phyloP scores from a whole-genome alignment of 2,113 vertebrate species.

The Boleophthalmus pectinirostris region DNA sequence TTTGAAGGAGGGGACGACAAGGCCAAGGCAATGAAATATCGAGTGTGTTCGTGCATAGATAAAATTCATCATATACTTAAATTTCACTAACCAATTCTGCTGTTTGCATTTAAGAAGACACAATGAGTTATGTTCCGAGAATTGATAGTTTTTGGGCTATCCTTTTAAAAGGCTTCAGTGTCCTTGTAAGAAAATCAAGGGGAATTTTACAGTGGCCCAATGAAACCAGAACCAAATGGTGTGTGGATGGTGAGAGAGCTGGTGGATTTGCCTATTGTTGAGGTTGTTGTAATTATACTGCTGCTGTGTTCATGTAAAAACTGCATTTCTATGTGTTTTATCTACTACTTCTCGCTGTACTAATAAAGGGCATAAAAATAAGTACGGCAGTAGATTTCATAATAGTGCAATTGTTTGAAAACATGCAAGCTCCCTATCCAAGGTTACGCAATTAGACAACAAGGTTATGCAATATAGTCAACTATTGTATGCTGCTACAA shows the following conservation, averaged over 20 bases:
- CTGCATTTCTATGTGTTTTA: neutral
- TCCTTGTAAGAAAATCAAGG: neutral
- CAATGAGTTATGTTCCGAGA: neutral
- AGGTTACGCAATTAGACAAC: neutral
- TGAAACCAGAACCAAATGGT: neutral
- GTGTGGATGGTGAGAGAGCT: neutral
- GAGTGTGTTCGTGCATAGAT: neutral
- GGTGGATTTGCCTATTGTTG: neutral
- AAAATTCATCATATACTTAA: neutral
- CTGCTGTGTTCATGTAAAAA: neutral
- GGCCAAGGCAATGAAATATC: slow-evolving; percentile 22
- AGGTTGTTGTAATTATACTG: neutral
- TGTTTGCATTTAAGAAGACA: neutral
- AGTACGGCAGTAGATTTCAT: neutral
- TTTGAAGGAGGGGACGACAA: slow-evolving; percentile 33
- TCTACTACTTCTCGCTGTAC: too few species aligned
- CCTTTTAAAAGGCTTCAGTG: neutral
- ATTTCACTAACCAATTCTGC: neutral
- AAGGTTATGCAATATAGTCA: neutral
- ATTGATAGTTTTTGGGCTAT: neutral
- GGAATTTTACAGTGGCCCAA: neutral
- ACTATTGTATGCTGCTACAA: neutral
- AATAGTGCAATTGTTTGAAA: neutral
- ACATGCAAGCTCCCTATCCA: neutral
- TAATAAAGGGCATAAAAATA: neutral